These are phyloP conservation scores for Anorthoa munda DNA, from an alignment of 2,888 invertebrate genomes.

Conservation along the genomic window DNA sequence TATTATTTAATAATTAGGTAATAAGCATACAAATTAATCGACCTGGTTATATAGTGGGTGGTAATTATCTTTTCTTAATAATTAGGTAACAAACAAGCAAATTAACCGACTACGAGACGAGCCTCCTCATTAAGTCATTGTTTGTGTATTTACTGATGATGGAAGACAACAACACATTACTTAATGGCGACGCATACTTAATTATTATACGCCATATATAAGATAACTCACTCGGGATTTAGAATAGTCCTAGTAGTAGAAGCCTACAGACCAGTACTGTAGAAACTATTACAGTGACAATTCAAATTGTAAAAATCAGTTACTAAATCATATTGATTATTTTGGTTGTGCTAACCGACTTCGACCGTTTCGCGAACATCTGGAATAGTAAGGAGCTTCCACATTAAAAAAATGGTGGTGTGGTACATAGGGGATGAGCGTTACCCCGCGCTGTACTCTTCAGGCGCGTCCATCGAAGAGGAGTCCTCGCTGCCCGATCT, in stretches of 20 bases:
- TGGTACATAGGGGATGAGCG: constrained; percentile 98
- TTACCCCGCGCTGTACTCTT: constrained; percentile 95
- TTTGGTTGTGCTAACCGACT: neutral
- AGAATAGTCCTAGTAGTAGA: neutral
- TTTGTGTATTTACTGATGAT: constrained; percentile 25
- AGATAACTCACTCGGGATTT: neutral
- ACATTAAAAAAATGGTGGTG: constrained; percentile 87
- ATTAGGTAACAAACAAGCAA: too few relatives aligned
- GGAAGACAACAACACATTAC: constrained; percentile 10
- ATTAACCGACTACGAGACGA: neutral
- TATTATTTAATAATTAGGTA: too few relatives aligned
- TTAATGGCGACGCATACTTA: neutral
- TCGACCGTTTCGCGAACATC: neutral
- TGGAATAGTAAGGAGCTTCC: neutral
- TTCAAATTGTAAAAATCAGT: neutral
- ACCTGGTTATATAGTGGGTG: too few relatives aligned
- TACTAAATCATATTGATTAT: too few relatives aligned
- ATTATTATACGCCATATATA: neutral
- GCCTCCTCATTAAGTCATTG: neutral
- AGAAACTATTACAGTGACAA: neutral
- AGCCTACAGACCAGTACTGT: neutral
- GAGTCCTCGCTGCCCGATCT: constrained; percentile 97
- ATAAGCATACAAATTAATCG: too few relatives aligned
- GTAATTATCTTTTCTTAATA: too few relatives aligned
- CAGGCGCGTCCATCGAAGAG: constrained; percentile 95